Percentiles rank a stretch among this genome's conserved stretches.
These are phyloP conservation scores for Orius insidiosus DNA, from an alignment of 1,140 invertebrate species.

Conservation along the genomic window DNA sequence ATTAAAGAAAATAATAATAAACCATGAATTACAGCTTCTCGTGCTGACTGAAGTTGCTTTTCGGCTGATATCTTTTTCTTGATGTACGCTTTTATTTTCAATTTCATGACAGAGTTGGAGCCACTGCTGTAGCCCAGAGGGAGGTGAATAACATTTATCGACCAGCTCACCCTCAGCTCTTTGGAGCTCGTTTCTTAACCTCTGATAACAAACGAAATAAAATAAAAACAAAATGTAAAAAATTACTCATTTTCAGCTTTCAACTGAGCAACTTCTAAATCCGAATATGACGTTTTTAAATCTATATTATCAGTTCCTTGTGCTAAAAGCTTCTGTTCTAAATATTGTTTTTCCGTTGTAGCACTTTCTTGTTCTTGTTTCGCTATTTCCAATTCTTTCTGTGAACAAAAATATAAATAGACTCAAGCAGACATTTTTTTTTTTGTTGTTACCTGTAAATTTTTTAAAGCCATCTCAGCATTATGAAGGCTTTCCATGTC, in stretches of 20 bases:
- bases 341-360: conserved; percentile 61
- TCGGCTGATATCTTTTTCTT: conserved; percentile 73
- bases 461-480: conserved; percentile 69
- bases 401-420: conserved; percentile 17
- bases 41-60: conserved; percentile 66
- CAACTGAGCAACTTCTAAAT: conserved; percentile 61
- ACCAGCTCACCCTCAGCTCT: conserved; percentile 76
- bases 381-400: conserved; percentile 42
- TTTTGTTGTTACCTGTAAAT: conserved; percentile 51
- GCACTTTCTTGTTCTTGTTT: conserved; percentile 53
- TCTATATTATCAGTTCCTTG: conserved; percentile 41
- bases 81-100: conserved; percentile 71
- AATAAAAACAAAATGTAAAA: conserved; percentile 13
- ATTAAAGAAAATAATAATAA: neutral
- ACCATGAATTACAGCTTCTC: conserved; percentile 50
- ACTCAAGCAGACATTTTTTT: neutral
- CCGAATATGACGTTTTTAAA: conserved; percentile 52
- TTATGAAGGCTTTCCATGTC: conserved; percentile 84
- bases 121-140: conserved; percentile 78
- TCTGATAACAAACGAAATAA: conserved; percentile 29
- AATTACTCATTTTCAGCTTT: conserved; percentile 66
- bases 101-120: conserved; percentile 86
- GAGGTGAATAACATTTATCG: conserved; percentile 71
- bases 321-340: conserved; percentile 59
- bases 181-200: conserved; percentile 61